These are phyloP conservation scores for Perithous albicinctus DNA, from an alignment of 2,888 invertebrate species.

Conservation along the genomic window DNA sequence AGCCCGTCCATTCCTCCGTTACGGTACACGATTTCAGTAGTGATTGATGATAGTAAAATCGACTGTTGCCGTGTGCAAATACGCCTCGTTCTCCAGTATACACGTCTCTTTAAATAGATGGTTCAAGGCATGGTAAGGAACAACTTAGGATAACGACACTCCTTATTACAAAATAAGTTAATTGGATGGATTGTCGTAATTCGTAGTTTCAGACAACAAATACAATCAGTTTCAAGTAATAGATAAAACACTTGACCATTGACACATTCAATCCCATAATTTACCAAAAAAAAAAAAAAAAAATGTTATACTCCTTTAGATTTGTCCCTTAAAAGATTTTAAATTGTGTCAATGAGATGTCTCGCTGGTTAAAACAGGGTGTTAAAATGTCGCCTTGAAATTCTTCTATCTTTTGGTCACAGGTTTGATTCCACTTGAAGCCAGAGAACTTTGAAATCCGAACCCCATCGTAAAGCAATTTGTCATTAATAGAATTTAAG, in stretches of 20 bases:
- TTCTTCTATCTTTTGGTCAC: neutral
- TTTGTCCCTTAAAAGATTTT: neutral
- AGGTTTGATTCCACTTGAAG: neutral
- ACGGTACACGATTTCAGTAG: constrained; percentile 53
- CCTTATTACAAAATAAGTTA: constrained; percentile 22
- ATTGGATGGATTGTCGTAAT: neutral
- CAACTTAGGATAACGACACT: constrained; percentile 25
- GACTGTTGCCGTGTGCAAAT: constrained; percentile 30
- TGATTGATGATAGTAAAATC: constrained; percentile 51
- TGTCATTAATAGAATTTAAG: constrained; percentile 74
- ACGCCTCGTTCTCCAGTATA: constrained; percentile 15
- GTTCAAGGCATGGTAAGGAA: constrained; percentile 20
- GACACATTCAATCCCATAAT: neutral
- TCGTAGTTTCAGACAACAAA: neutral
- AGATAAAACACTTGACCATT: neutral
- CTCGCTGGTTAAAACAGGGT: neutral
- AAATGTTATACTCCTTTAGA: neutral
- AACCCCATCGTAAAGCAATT: constrained; percentile 72
- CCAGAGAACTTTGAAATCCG: constrained; percentile 42
- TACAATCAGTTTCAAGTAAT: neutral
- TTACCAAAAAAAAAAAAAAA: neutral
- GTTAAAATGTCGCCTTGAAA: constrained; percentile 18
- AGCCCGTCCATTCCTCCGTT: constrained; percentile 57
- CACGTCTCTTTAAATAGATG: constrained; percentile 32
- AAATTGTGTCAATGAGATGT: neutral